Evolutionary conservation across 1,140 invertebrate species (phyloP), one percentile per base, ranked within the genome.

Genomic region (Drosophila parvula): DNA sequence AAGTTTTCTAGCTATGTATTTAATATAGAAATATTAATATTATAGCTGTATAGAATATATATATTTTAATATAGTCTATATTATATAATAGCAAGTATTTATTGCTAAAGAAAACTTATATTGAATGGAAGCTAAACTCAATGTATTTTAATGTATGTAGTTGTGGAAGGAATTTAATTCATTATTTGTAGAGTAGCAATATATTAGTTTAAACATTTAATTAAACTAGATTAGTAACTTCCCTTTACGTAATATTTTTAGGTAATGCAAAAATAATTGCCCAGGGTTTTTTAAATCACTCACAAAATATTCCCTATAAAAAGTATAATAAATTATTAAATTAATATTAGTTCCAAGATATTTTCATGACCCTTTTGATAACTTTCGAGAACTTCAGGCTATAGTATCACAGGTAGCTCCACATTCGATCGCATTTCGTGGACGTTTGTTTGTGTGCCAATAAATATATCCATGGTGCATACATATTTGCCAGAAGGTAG

Each of bases 401-500:
- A 27, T 27, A 51, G n/a, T n/a, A 48, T 27, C 11, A 30, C 1
- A 34, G 53, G 69, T 45, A 36, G 63, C 32, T 40, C 16, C 0
- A 8, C 2, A 45, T 50, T 74, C 41, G 41, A 45, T 59, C 27
- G 47, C 10, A 32, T 61, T 41, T 14, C 6, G 43, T 18, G 4
- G 27, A n/a, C 18, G 7, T 27, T 65, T 22, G 22, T 22, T 76
- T 79, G 41, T 40, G 60, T 62, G 56, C 48, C 41, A 61, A 69
- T 62, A 77, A 70, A 78, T 70, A 85, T 76, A 88, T 82, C 56
- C 75, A 64, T 50, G 61, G 45, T 79, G 67, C 41, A 73, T 88
- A 88, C 41, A 73, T 88, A 88, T 86, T 88, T 86, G 75, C 70
- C 75, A 40, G 61, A 43, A 67, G 70, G 70, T 61, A 84, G 81